These are phyloP conservation scores for Halcyon malimbica DNA, from an alignment of 2,113 vertebrate species.

Conservation along the genomic window DNA sequence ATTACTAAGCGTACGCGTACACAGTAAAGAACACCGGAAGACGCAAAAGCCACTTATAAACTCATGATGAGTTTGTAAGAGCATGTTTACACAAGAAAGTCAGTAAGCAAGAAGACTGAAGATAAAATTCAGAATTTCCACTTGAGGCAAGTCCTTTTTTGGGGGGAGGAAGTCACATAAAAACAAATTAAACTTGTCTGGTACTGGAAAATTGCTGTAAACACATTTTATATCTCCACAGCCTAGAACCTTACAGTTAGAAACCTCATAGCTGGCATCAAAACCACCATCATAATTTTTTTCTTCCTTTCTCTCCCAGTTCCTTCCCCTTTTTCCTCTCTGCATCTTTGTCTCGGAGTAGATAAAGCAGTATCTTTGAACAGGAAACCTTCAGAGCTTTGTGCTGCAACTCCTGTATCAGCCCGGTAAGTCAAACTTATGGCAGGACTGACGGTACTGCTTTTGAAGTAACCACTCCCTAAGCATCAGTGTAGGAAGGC, in stretches of 20 bases:
- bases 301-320: neutral
- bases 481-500: neutral
- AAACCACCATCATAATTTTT: neutral
- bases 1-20: neutral
- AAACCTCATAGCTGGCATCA: neutral
- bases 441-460: neutral
- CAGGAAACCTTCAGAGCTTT: neutral
- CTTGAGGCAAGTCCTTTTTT: neutral
- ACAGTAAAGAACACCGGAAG: neutral
- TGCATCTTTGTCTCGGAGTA: neutral
- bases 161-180: neutral
- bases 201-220: neutral
- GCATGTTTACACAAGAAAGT: neutral
- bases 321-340: neutral
- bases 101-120: neutral
- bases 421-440: neutral
- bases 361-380: neutral
- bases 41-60: neutral
- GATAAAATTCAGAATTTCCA: neutral
- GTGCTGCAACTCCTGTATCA: neutral
- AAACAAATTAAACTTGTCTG: neutral
- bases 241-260: neutral
- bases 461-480: neutral
- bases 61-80: neutral
- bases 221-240: neutral